Percentiles rank a stretch among this genome's conserved stretches.
Evolutionary conservation across 2,797 vertebrate genomes (phyloP).

Genomic region (Delichon dasypus): DNA sequence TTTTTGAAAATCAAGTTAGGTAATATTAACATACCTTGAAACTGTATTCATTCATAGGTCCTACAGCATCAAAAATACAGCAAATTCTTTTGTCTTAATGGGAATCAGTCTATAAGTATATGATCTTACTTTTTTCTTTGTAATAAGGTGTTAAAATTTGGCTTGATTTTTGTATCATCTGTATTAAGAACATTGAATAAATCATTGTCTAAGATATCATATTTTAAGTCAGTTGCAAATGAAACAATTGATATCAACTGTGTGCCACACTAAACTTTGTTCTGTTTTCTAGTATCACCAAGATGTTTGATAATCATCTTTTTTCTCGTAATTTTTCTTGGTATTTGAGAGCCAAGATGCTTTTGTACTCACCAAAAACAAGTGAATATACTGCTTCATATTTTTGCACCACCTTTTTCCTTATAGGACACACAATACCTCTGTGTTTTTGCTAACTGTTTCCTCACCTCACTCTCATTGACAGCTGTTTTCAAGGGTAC

Average conservation of each 20-base stretch:
- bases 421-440: not conserved
- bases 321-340: not conserved
- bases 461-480: not conserved
- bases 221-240: not conserved
- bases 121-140: not conserved
- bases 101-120: not conserved
- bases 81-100: not conserved
- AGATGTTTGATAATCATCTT: not conserved
- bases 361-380: not conserved
- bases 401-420: not conserved
- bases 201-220: not conserved
- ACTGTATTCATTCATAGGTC: not conserved
- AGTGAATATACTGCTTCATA: not conserved
- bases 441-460: not conserved
- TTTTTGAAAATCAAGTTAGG: not conserved
- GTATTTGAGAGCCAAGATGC: not conserved
- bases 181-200: not conserved
- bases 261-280: not conserved
- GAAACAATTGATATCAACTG: not conserved
- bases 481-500: not conserved
- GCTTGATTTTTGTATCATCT: not conserved
- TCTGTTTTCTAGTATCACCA: not conserved
- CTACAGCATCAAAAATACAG: not conserved
- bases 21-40: not conserved
- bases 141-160: not conserved